Base-by-base conservation (phyloP, 1,140 invertebrate species). In the Drosophila ogumai region DNA sequence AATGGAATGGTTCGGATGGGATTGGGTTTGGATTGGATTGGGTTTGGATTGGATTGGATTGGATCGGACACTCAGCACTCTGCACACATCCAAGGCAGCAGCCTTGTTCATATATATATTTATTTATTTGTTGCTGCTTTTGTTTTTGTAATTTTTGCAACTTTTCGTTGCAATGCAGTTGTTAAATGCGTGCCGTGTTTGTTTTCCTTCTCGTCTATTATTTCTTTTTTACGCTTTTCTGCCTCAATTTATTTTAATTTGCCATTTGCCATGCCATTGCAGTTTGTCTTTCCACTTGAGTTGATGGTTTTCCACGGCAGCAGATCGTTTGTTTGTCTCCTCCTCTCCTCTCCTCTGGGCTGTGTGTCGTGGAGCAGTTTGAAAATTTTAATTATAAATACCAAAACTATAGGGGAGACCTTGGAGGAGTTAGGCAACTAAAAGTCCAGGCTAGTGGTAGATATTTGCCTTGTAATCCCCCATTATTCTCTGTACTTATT, bases 191-290 rank as follows among this genome's bases (percentile, higher is more conserved):
- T 77, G 64, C 75, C 81, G 66, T 58, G 28, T 74, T 60, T 64
- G 43, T 69, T 77, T 82, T 63, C 46, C 68, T 40, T 31, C 59
- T 68, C 65, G 56, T 77, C 44, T 78, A 58, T 38, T 68, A 58
- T 59, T 75, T 57, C 79, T 80, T 60, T 64, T 76, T 75, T 75
- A 75, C 74, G 71, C 71, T 52, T 61, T 61, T 75, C 58, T 44
- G 68, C 79, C 63, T 68, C 59, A 84, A 84, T 82, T 84, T 79
- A 84, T 75, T 80, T 82, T 74, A 82, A 82, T 82, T 81, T 82
- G 80, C 80, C 79, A 82, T 46, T 78, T 60, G 46, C 32, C 44
- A 31, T 68, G 46, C 57, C 58, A 52, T 10, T 65, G 50, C 67
- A 72, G 69, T 71, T 58, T 73, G 69, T 73, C 69, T 73, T 73